Percentiles rank a stretch among this genome's conserved stretches.
phyloP scores from a whole-genome alignment of 1,140 invertebrate species.

The Drosophila subpulchrella region DNA sequence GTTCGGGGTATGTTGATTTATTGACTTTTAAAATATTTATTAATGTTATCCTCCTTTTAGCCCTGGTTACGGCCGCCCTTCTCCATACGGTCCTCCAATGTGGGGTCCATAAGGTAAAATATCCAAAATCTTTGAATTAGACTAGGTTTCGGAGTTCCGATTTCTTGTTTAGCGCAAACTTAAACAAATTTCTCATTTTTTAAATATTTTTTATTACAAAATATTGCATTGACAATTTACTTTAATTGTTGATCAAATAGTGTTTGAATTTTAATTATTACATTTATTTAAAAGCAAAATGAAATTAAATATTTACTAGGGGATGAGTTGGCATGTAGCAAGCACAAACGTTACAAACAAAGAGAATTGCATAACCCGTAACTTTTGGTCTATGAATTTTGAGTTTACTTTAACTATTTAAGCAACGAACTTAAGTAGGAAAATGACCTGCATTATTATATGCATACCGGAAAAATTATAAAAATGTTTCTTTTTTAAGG shows the following conservation, averaged over 20 bases:
- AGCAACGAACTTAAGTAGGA: conserved; percentile 62
- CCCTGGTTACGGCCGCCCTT: background rate
- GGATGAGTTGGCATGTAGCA: conserved; percentile 47
- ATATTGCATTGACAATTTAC: conserved; percentile 76
- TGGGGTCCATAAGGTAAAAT: background rate
- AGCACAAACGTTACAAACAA: conserved; percentile 30
- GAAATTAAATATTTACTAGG: conserved; percentile 59
- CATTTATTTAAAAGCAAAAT: conserved; percentile 51
- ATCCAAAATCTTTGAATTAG: too few relatives aligned
- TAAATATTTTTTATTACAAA: conserved; percentile 71
- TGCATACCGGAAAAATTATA: conserved; percentile 1
- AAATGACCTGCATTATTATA: conserved; percentile 27
- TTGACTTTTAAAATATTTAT: background rate
- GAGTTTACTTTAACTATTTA: conserved; percentile 59
- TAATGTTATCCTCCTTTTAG: background rate
- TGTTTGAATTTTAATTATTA: conserved; percentile 51
- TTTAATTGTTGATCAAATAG: conserved; percentile 56
- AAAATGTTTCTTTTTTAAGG: background rate
- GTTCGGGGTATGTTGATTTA: background rate
- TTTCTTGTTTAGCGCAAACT: background rate
- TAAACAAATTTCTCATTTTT: conserved; percentile 21
- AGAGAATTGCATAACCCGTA: conserved; percentile 17
- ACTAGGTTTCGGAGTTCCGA: background rate
- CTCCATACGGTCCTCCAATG: background rate
- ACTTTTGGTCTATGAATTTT: conserved; percentile 21